These are phyloP conservation scores for Craniophora ligustri DNA, from an alignment of 2,888 invertebrate species.

Conservation along the genomic window DNA sequence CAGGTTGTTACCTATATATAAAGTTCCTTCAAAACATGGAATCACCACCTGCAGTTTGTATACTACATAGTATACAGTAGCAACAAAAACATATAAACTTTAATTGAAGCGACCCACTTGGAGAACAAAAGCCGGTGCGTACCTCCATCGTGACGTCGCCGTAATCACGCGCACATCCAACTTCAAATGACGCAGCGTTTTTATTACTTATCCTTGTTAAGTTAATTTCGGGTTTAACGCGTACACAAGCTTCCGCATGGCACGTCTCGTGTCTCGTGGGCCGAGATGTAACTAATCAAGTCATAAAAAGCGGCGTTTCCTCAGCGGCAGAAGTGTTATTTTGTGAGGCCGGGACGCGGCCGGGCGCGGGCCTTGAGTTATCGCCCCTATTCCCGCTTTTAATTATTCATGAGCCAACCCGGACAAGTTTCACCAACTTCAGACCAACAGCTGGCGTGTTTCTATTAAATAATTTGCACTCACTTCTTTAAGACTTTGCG, in stretches of 20 bases:
- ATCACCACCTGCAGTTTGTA: constrained; percentile 21
- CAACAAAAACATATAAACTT: constrained; percentile 10
- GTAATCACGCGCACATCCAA: constrained; percentile 34
- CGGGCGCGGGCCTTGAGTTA: constrained; percentile 73
- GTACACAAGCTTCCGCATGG: constrained; percentile 65
- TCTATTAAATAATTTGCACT: constrained; percentile 80
- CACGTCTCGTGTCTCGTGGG: constrained; percentile 55
- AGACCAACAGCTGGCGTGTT: constrained; percentile 76
- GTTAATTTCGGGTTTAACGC: constrained; percentile 68
- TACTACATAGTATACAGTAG: constrained; percentile 4
- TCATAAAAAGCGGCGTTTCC: constrained; percentile 78
- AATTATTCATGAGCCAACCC: constrained; percentile 82
- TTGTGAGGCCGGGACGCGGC: constrained; percentile 65
- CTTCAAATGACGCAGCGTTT: constrained; percentile 52
- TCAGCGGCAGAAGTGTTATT: constrained; percentile 73
- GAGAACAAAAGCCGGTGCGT: constrained; percentile 40
- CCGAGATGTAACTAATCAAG: constrained; percentile 82
- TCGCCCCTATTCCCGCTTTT: constrained; percentile 76
- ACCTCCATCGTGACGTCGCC: constrained; percentile 30
- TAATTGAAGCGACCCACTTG: constrained; percentile 43
- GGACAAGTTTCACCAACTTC: constrained; percentile 76
- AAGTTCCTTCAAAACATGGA: constrained; percentile 10
- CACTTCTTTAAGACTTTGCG: constrained; percentile 67
- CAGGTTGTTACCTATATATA: neutral
- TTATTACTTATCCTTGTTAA: constrained; percentile 64